Percentiles rank a stretch among this genome's conserved stretches.
Evolutionary conservation across 2,797 vertebrate species (phyloP).

Genomic region (Neomorphus geoffroyi): DNA sequence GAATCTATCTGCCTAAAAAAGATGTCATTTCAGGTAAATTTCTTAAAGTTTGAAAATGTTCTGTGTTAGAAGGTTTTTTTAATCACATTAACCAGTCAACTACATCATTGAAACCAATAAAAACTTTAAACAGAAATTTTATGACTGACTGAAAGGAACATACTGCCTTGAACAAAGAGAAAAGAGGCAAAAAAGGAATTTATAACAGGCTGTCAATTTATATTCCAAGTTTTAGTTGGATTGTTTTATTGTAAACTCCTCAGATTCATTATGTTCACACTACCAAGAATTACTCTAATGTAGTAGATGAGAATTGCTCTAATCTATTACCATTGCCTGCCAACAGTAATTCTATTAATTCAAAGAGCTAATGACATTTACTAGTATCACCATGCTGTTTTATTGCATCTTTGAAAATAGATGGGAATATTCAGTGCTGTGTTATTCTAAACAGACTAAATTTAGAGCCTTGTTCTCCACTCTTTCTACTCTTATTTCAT

Average conservation of each 20-base stretch:
- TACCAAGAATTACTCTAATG: conserved; percentile 43
- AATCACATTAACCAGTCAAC: neutral
- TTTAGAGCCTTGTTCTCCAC: conserved; percentile 26
- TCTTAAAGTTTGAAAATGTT: neutral
- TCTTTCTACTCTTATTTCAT: neutral
- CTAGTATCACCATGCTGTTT: conserved; percentile 37
- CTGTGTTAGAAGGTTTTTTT: neutral
- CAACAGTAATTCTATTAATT: conserved; percentile 63
- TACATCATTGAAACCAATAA: neutral
- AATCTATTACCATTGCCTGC: conserved; percentile 26
- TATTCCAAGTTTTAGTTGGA: conserved; percentile 1
- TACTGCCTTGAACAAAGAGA: neutral
- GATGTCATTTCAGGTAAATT: neutral
- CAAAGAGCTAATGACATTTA: conserved; percentile 67
- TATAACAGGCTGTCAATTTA: conserved; percentile 7
- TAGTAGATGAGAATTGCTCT: conserved; percentile 38
- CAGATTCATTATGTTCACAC: conserved; percentile 4
- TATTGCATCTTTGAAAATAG: conserved; percentile 50
- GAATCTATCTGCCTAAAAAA: neutral
- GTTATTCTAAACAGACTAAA: conserved; percentile 46
- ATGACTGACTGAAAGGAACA: neutral
- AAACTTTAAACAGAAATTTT: neutral
- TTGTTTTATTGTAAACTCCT: neutral
- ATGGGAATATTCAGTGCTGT: conserved; percentile 24
- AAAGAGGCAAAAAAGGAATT: neutral